Conservation (phyloP, 2,797 vertebrate genomes). For the Cichlasoma orientale region DNA sequence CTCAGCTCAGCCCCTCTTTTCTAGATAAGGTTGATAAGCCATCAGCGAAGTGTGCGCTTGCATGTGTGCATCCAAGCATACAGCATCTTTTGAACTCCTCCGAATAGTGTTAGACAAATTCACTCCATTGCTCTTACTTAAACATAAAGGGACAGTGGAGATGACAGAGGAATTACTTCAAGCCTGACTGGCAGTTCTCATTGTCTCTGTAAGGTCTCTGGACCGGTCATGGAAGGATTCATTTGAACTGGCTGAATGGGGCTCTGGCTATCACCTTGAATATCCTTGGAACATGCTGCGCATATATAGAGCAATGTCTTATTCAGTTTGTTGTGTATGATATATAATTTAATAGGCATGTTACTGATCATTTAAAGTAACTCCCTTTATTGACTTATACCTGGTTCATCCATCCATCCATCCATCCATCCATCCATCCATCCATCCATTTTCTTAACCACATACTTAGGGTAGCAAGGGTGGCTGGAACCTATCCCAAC, state of each 20-base stretch:
- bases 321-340: neutral
- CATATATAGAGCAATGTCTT: neutral
- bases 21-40: constrained; percentile 61
- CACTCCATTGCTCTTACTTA: constrained; percentile 32
- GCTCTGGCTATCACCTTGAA: constrained; percentile 47
- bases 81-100: constrained; percentile 37
- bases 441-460: neutral
- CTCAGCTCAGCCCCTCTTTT: constrained; percentile 38
- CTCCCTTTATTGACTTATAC: neutral
- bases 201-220: constrained; percentile 31
- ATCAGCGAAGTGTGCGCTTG: constrained; percentile 21
- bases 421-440: neutral
- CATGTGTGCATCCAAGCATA: constrained; percentile 23
- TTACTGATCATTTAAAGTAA: constrained; percentile 3
- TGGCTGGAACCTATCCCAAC: neutral
- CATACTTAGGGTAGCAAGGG: no score
- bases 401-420: neutral
- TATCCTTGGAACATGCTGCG: constrained; percentile 4
- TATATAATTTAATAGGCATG: neutral
- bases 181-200: constrained; percentile 53
- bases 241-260: constrained; percentile 32
- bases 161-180: constrained; percentile 39
- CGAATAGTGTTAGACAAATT: constrained; percentile 39
- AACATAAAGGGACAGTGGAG: constrained; percentile 23
- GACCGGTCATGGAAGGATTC: constrained; percentile 28